A percentile compares a stretch with the other conserved stretches of the same genome.
These are phyloP conservation scores for Labrus mixtus DNA, from an alignment of 2,113 vertebrate genomes.

Conservation along the genomic window DNA sequence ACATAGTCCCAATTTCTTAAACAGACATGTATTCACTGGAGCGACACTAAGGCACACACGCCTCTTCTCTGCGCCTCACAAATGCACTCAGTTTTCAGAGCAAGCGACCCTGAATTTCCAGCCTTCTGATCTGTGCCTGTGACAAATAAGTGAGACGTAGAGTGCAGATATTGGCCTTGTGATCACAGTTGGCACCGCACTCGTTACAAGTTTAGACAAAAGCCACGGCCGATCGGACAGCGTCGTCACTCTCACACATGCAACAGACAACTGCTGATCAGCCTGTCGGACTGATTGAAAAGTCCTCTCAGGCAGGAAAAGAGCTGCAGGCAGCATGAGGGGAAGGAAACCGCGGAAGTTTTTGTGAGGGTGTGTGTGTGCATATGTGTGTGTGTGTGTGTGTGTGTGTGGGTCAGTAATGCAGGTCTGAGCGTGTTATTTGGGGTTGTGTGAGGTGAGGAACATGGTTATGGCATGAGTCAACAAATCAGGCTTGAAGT, in stretches of 20 bases:
- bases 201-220: slow-evolving; percentile 19
- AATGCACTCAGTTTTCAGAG: background rate
- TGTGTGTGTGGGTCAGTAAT: slow-evolving; percentile 8
- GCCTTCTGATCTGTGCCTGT: slow-evolving; percentile 3
- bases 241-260: slow-evolving; percentile 16
- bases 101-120: background rate
- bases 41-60: background rate
- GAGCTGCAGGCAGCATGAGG: background rate
- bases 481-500: slow-evolving; percentile 19
- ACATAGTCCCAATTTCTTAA: background rate
- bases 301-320: background rate
- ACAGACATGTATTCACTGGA: slow-evolving; percentile 2
- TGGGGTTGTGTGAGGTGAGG: slow-evolving; percentile 14
- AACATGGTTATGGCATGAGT: slow-evolving; percentile 4
- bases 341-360: slow-evolving; percentile 21
- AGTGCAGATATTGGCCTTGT: slow-evolving; percentile 22
- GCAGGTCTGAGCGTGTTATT: slow-evolving; percentile 3
- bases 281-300: slow-evolving; percentile 32
- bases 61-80: too few species aligned
- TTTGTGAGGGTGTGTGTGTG: slow-evolving; percentile 7
- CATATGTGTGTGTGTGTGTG: background rate
- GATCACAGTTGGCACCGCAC: slow-evolving; percentile 27
- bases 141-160: slow-evolving; percentile 43
- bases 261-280: slow-evolving; percentile 33
- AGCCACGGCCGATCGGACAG: background rate